A percentile compares a stretch with the other conserved stretches of the same genome.
Evolutionary conservation across 2,888 invertebrate species (phyloP).

Genomic region (Brachynemurus nebulosus): DNA sequence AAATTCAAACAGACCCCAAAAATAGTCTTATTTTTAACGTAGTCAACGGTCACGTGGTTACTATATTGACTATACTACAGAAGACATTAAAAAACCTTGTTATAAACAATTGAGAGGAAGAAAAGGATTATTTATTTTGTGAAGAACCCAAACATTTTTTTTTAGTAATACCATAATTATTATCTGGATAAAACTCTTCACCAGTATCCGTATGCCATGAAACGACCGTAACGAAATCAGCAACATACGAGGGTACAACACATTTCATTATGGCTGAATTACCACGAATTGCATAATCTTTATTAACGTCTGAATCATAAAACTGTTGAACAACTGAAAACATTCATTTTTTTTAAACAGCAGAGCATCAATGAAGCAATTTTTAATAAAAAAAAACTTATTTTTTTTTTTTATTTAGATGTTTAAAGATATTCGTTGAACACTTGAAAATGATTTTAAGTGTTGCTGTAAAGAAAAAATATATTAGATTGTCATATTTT

Average conservation of each 20-base stretch:
- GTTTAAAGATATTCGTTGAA: background rate
- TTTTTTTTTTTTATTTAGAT: background rate
- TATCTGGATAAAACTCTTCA: constrained; percentile 47
- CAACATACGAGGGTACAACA: constrained; percentile 59
- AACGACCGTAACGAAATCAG: constrained; percentile 56
- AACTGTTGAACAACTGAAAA: constrained; percentile 63
- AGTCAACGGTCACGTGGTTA: no score
- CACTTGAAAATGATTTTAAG: background rate
- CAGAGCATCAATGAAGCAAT: background rate
- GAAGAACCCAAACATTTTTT: background rate
- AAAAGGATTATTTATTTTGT: background rate
- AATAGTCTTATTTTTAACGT: no score
- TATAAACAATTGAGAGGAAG: no score
- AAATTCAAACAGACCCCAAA: no score
- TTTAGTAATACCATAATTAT: constrained; percentile 40
- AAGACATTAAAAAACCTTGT: no score
- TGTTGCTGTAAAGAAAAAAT: no score
- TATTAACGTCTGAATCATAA: constrained; percentile 66
- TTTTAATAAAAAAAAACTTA: background rate
- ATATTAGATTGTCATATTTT: no score
- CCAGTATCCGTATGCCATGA: constrained; percentile 68
- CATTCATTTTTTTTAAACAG: no score
- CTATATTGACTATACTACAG: no score
- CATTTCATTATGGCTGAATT: constrained; percentile 59
- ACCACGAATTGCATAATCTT: constrained; percentile 55